Conservation (phyloP, 2,113 vertebrate genomes). For the Tamias sibiricus region DNA sequence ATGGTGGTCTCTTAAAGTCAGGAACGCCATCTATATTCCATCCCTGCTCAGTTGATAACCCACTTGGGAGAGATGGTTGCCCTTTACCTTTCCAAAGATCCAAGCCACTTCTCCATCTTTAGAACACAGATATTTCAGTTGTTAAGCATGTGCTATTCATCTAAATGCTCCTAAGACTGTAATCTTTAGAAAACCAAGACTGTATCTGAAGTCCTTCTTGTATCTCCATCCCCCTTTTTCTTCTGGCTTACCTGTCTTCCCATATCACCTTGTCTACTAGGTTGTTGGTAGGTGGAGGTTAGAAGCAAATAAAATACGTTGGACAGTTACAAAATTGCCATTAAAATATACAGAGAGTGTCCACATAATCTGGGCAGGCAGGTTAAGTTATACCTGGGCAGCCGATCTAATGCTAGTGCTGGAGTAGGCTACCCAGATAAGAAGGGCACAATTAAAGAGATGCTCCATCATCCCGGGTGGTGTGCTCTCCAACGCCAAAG, state of each 20-base stretch:
- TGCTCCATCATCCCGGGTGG: background rate
- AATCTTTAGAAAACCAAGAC: constrained; percentile 2
- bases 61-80: background rate
- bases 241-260: background rate
- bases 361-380: background rate
- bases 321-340: background rate
- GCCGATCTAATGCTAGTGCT: background rate
- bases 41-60: background rate
- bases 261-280: background rate
- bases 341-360: background rate
- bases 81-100: background rate
- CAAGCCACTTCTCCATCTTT: background rate
- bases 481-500: background rate
- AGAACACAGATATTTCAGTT: background rate
- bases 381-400: background rate
- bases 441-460: background rate
- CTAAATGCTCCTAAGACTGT: background rate
- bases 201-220: background rate
- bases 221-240: background rate
- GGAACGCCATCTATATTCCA: background rate
- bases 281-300: background rate
- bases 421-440: no score
- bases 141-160: background rate
- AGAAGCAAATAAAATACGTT: background rate
- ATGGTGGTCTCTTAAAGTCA: background rate